Percentiles rank a stretch among this genome's conserved stretches.
Conservation (phyloP, 1,140 invertebrate species). For the Homalodisca vitripennis region DNA sequence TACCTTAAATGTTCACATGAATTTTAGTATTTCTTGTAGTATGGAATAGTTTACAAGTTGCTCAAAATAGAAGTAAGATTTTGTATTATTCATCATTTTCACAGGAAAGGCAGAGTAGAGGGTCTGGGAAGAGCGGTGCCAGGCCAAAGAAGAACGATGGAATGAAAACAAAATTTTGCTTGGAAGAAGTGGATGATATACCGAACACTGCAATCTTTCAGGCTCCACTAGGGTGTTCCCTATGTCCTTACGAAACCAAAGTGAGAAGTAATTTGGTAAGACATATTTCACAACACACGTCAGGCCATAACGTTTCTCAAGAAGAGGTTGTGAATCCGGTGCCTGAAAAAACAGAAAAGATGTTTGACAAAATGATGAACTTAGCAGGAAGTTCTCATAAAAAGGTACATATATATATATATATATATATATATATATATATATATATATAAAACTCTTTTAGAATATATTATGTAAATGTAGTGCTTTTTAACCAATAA, state of each 20-base stretch:
- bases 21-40: too few species aligned
- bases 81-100: too few species aligned
- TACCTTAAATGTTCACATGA: too few species aligned
- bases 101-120: too few species aligned
- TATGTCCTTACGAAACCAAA: constrained; percentile 34
- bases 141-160: neutral
- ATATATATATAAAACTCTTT: too few species aligned
- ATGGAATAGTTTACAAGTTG: too few species aligned
- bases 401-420: neutral
- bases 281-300: constrained; percentile 66
- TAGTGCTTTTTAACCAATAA: too few species aligned
- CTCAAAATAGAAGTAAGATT: too few species aligned
- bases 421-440: too few species aligned
- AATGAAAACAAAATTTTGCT: constrained; percentile 13
- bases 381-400: constrained; percentile 67
- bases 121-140: too few species aligned
- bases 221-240: constrained; percentile 21
- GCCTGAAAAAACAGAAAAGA: constrained; percentile 71
- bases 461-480: too few species aligned
- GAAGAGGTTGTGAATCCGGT: constrained; percentile 67
- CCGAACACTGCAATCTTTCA: constrained; percentile 30
- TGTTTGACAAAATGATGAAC: constrained; percentile 84
- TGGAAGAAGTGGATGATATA: constrained; percentile 21
- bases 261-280: constrained; percentile 71
- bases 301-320: constrained; percentile 58